Conservation (phyloP, 2,888 invertebrate genomes). For the Microchrysa polita region DNA sequence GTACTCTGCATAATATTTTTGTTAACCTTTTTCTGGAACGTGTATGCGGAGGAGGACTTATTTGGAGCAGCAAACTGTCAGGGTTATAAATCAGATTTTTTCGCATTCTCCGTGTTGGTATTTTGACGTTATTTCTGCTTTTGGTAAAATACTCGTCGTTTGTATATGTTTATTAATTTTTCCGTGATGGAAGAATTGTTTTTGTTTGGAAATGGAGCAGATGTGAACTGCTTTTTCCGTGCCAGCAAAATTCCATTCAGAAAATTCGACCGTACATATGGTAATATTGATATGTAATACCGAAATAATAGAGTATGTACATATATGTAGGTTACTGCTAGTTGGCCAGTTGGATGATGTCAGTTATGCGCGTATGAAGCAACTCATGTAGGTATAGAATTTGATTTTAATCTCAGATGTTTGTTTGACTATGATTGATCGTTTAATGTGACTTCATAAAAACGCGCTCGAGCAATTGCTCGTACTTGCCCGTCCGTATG, state of each 20-base stretch:
- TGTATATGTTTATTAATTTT: slow-evolving; percentile 5
- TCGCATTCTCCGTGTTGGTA: neutral
- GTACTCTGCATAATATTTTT: too few species aligned
- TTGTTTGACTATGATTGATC: slow-evolving; percentile 17
- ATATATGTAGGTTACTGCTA: too few species aligned
- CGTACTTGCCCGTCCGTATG: too few species aligned
- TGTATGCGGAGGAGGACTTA: neutral
- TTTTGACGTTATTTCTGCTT: neutral
- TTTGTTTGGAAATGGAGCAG: slow-evolving; percentile 4
- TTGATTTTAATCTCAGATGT: slow-evolving; percentile 1
- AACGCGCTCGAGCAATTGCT: neutral
- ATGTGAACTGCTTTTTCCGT: neutral
- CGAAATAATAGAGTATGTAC: too few species aligned
- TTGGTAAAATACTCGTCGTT: neutral
- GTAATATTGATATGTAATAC: too few species aligned
- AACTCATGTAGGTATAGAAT: neutral
- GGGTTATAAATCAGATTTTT: slow-evolving; percentile 10
- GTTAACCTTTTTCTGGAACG: neutral
- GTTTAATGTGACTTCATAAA: slow-evolving; percentile 8
- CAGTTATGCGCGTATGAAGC: neutral
- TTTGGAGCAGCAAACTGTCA: slow-evolving; percentile 21
- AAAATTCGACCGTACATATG: too few species aligned
- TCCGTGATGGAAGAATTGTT: neutral
- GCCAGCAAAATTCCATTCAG: too few species aligned
- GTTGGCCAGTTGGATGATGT: neutral